A percentile compares a stretch with the other conserved stretches of the same genome.
These are phyloP conservation scores for Cyclura pinguis DNA, from an alignment of 2,797 vertebrate genomes.

Conservation along the genomic window DNA sequence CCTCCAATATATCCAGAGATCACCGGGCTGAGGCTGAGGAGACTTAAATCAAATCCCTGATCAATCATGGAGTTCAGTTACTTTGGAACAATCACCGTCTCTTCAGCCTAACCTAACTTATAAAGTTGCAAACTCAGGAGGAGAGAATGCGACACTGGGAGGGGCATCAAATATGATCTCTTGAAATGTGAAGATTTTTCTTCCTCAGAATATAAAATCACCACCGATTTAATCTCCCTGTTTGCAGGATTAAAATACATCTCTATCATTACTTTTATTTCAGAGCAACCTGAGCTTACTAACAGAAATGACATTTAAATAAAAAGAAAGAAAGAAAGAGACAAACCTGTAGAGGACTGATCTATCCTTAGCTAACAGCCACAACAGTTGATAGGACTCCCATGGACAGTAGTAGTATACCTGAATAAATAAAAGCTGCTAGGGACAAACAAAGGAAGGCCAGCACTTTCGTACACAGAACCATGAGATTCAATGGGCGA, in stretches of 20 bases:
- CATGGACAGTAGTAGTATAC: not conserved
- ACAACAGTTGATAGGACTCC: not conserved
- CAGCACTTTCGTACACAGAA: fast-evolving
- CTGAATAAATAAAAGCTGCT: not conserved
- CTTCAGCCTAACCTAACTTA: not conserved
- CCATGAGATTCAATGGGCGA: not conserved
- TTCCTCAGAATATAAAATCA: not conserved
- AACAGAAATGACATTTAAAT: not conserved
- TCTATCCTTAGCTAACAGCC: not conserved
- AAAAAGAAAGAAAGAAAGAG: not conserved
- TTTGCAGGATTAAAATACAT: not conserved
- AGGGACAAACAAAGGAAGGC: too few relatives aligned
- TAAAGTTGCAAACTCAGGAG: not conserved
- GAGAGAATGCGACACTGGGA: not conserved
- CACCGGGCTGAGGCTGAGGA: too few relatives aligned
- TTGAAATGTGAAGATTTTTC: not conserved
- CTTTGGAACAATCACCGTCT: not conserved
- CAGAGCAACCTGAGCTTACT: not conserved
- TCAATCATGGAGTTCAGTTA: not conserved
- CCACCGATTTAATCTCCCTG: not conserved
- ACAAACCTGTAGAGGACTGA: not conserved
- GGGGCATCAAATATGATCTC: too few relatives aligned
- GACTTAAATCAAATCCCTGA: not conserved
- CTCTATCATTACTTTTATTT: not conserved
- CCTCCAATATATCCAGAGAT: too few relatives aligned